A percentile compares a stretch with the other conserved stretches of the same genome.
phyloP scores from a whole-genome alignment of 2,113 vertebrate genomes.

The Azemiops feae region DNA sequence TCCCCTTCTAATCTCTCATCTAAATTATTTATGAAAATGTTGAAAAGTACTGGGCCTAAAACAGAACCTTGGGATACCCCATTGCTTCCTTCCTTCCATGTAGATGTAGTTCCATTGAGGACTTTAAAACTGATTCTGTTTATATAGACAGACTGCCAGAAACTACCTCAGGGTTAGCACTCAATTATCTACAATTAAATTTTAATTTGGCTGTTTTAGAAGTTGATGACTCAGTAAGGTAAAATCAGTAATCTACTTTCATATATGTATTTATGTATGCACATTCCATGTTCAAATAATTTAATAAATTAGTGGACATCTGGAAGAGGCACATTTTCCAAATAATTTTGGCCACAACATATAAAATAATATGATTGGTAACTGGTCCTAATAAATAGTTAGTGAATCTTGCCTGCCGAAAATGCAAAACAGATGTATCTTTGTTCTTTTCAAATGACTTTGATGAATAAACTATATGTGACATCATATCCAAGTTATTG shows the following conservation, averaged over 20 bases:
- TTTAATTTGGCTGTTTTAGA: conserved; percentile 49
- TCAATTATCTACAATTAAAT: background rate
- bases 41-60: no score
- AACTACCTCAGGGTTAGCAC: no score
- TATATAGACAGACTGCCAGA: no score
- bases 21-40: no score
- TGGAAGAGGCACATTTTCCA: conserved; percentile 74
- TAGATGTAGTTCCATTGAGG: no score
- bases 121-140: no score
- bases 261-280: conserved; percentile 61
- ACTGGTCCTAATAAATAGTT: conserved; percentile 83
- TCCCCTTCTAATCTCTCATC: no score
- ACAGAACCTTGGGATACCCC: no score
- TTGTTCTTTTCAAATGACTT: conserved; percentile 84
- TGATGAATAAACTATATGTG: conserved; percentile 85
- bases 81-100: no score
- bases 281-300: conserved; percentile 69
- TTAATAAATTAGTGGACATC: conserved; percentile 78
- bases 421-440: conserved; percentile 85
- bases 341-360: conserved; percentile 78
- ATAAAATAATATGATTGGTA: conserved; percentile 80
- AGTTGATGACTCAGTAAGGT: conserved; percentile 48
- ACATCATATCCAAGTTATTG: conserved; percentile 81
- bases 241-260: conserved; percentile 26
- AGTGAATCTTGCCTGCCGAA: conserved; percentile 76